Conservation (phyloP, 2,797 vertebrate species). For the Myripristis jacobus region DNA sequence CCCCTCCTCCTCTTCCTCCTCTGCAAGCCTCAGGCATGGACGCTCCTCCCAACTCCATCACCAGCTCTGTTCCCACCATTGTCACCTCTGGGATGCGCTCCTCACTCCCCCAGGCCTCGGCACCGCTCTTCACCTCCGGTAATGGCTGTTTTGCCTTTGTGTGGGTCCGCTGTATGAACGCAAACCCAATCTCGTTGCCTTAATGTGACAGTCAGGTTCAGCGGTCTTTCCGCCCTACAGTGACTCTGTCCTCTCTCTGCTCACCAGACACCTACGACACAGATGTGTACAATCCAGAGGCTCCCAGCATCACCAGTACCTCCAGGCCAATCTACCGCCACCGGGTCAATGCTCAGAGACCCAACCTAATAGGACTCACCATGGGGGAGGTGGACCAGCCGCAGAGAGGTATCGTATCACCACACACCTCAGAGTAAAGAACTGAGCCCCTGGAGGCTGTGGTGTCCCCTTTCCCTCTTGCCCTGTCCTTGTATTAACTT, state of each 20-base stretch:
- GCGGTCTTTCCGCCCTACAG: background rate
- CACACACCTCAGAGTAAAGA: background rate
- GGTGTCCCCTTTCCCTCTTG: background rate
- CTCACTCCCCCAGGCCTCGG: constrained; percentile 89
- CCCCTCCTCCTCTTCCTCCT: constrained; percentile 94
- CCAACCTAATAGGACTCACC: constrained; percentile 97
- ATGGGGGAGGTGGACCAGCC: constrained; percentile 94
- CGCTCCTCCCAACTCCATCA: constrained; percentile 93
- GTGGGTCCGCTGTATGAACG: background rate
- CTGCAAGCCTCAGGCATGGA: constrained; percentile 95
- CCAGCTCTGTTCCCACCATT: constrained; percentile 95
- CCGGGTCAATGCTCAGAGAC: constrained; percentile 93
- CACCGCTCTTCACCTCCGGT: constrained; percentile 91
- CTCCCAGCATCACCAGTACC: constrained; percentile 95
- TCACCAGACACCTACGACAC: constrained; percentile 90
- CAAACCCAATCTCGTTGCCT: too few species aligned
- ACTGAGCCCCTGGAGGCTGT: background rate
- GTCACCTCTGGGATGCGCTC: constrained; percentile 95
- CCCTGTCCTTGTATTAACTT: background rate
- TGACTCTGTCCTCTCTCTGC: constrained; percentile 19
- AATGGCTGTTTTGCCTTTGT: constrained; percentile 18
- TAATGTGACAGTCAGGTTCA: background rate
- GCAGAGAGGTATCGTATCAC: constrained; percentile 87
- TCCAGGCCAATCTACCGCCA: constrained; percentile 95
- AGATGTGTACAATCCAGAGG: constrained; percentile 97